A percentile compares a stretch with the other conserved stretches of the same genome.
Conservation (phyloP, 2,113 vertebrate species). For the Nestor notabilis region DNA sequence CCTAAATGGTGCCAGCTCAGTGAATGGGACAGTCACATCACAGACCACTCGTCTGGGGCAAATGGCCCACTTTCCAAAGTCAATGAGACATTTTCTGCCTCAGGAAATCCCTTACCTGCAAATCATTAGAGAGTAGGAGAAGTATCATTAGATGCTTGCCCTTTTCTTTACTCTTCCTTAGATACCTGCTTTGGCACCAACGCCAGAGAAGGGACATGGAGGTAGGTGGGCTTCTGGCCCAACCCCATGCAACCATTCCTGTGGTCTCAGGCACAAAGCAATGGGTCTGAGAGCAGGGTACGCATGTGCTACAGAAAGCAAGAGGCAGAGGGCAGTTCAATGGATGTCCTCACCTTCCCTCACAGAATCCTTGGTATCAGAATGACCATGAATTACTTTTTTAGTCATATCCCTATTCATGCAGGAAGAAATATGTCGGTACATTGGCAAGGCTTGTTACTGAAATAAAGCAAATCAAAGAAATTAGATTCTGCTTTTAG, state of each 20-base stretch:
- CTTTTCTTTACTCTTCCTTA: background rate
- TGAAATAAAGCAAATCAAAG: background rate
- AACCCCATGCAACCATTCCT: background rate
- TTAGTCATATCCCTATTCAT: background rate
- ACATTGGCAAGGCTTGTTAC: background rate
- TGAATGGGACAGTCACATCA: slow-evolving; percentile 41
- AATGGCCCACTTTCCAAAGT: slow-evolving; percentile 15
- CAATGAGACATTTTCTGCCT: background rate
- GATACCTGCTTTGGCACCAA: background rate
- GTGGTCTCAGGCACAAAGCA: background rate
- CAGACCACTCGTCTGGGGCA: slow-evolving; percentile 37
- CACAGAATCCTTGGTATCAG: background rate
- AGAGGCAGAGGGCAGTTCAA: background rate
- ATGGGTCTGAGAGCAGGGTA: background rate
- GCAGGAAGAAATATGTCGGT: background rate
- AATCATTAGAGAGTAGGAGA: background rate
- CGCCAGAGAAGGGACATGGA: background rate
- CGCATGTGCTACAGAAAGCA: background rate
- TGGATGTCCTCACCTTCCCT: background rate
- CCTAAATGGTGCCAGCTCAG: slow-evolving; percentile 17
- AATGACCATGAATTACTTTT: background rate
- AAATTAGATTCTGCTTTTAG: background rate
- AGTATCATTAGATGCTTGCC: background rate
- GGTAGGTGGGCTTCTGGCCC: background rate
- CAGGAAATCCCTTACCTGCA: slow-evolving; percentile 21